Evolutionary conservation across 2,888 invertebrate genomes (phyloP), one percentile per base, ranked within the genome.

Genomic region (Fissipunctia ypsillon): DNA sequence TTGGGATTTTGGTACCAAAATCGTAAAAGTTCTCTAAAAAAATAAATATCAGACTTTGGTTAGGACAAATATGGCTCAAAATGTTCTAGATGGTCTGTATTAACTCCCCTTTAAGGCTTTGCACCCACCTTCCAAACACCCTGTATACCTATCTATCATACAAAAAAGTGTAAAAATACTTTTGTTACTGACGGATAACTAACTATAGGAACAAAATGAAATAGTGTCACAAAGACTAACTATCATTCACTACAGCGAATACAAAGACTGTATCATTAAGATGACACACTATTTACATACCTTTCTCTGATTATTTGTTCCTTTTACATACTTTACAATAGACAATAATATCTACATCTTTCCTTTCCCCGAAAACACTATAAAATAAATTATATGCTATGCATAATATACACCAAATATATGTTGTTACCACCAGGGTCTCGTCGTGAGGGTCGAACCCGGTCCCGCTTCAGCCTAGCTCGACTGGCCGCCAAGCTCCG

Each of bases 391-490:
- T 35, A 16, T 35, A 7, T 19, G 19, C 25, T 64, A 48, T n/a
- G 16, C 6, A 7, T 52, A 25, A 52, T n/a, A 12, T 12, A 25
- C 7, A n/a, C n/a, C n/a, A n/a, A n/a, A n/a, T n/a, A 12, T 35
- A 14, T 35, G 12, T 10, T 38, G 43, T 22, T 14, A 16, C 22
- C 1, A 38, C 38, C 69, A 81, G 81, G 81, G 5, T 72, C 81
- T 10, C 81, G 81, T 5, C 84, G 81, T 1, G 81, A 84, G 56
- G 82, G 88, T 12, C 90, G 95, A 0, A 85, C 92, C 2, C 88
- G 92, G 2, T 94, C 95, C 0, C 90, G 95, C 1, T 96, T 95
- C 90, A 95, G 96, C 83, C 89, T 96, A 50, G 94, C 96, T 14
- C 93, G 95, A 0, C 88, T 96, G 3, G 94, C 96, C 0, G 95